These are phyloP conservation scores for Gallinago stenura DNA, from an alignment of 2,797 vertebrate species.

Conservation along the genomic window DNA sequence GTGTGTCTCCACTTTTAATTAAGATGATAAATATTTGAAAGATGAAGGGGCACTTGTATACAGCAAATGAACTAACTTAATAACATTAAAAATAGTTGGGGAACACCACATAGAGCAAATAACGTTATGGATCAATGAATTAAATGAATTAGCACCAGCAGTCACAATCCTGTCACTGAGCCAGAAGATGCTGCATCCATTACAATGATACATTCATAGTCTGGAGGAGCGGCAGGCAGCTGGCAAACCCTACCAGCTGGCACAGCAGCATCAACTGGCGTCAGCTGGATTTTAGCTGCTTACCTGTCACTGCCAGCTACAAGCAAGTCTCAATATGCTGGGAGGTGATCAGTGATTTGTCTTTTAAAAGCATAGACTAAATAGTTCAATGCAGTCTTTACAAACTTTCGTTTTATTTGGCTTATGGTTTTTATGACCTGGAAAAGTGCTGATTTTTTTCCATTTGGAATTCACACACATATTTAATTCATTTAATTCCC, in stretches of 20 bases:
- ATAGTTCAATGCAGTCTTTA: conserved; percentile 32
- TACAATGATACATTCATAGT: neutral
- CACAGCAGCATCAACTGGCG: neutral
- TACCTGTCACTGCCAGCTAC: conserved; percentile 58
- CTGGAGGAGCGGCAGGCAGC: conserved; percentile 2
- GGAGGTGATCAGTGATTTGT: conserved; percentile 46
- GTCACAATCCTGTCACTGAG: conserved; percentile 28
- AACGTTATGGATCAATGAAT: neutral
- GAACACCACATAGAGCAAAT: neutral
- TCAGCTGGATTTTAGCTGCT: conserved; percentile 11
- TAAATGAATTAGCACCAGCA: conserved; percentile 7
- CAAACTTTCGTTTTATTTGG: conserved; percentile 36
- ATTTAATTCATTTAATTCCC: neutral
- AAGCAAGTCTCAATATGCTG: neutral
- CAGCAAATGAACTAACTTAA: conserved; percentile 28
- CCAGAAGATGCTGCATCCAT: conserved; percentile 30
- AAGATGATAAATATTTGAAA: neutral
- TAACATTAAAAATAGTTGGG: neutral
- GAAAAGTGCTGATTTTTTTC: conserved; percentile 3
- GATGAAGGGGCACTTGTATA: neutral
- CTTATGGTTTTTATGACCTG: conserved; percentile 7
- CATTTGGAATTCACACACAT: neutral
- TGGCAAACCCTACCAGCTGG: conserved; percentile 6
- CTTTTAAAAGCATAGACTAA: conserved; percentile 41
- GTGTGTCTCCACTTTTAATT: neutral